Conservation (phyloP, 2,113 vertebrate species). For the Gallinago paraguaiae region DNA sequence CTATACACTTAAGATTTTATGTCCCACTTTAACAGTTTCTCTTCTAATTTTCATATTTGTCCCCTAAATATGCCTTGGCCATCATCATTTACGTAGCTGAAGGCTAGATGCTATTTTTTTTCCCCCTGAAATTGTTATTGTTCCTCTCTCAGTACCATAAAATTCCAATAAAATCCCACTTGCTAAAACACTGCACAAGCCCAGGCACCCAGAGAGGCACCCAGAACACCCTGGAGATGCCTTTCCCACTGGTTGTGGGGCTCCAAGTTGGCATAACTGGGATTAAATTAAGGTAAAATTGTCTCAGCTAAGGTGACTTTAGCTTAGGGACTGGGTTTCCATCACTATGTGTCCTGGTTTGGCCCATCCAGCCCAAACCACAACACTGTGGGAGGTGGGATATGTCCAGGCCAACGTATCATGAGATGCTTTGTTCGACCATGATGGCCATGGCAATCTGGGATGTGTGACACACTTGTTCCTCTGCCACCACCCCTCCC, state of each 20-base stretch:
- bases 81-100: not conserved
- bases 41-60: not conserved
- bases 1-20: not conserved
- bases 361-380: too few species aligned
- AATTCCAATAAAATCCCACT: not conserved
- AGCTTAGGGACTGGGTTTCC: not conserved
- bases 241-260: not conserved
- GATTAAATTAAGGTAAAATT: not conserved
- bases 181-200: not conserved
- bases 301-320: not conserved
- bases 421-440: not conserved
- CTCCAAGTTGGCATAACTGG: not conserved
- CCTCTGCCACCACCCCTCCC: not conserved
- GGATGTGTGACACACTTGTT: not conserved
- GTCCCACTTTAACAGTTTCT: not conserved
- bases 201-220: not conserved
- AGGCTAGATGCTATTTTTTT: not conserved
- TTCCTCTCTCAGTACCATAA: not conserved
- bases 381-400: not conserved
- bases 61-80: not conserved
- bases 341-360: not conserved
- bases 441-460: not conserved
- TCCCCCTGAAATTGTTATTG: not conserved
- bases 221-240: not conserved
- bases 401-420: rapidly evolving